These are phyloP conservation scores for Carterocephalus palaemon DNA, from an alignment of 2,888 invertebrate species.

Conservation along the genomic window DNA sequence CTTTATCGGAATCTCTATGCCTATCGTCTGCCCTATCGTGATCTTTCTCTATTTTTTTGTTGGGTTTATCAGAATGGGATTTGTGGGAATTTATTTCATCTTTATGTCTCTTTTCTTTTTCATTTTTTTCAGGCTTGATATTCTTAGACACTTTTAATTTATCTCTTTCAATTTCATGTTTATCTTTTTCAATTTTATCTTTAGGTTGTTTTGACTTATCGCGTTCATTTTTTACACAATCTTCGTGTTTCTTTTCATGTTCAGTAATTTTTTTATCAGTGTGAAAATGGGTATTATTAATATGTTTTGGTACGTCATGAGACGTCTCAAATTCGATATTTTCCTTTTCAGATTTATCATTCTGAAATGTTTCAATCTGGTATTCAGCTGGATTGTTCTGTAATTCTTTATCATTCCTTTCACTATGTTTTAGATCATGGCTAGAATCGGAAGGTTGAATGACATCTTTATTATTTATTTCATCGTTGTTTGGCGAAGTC, in stretches of 20 bases:
- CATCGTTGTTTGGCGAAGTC: constrained; percentile 47
- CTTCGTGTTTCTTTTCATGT: constrained; percentile 60
- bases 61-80: constrained; percentile 42
- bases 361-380: constrained; percentile 41
- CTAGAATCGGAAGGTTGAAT: constrained; percentile 42
- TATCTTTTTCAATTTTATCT: constrained; percentile 63
- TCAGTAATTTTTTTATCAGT: constrained; percentile 47
- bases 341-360: constrained; percentile 61
- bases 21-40: constrained; percentile 47
- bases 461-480: constrained; percentile 46
- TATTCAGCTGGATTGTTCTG: constrained; percentile 43
- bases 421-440: constrained; percentile 41
- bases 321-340: constrained; percentile 66
- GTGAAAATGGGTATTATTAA: constrained; percentile 38
- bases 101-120: constrained; percentile 52
- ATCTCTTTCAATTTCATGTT: constrained; percentile 56
- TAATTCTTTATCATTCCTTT: constrained; percentile 53
- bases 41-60: constrained; percentile 48
- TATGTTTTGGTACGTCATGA: constrained; percentile 59
- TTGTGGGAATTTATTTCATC: constrained; percentile 45
- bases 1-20: constrained; percentile 54
- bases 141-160: constrained; percentile 51
- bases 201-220: constrained; percentile 57
- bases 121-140: constrained; percentile 51
- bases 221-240: constrained; percentile 60